Evolutionary conservation across 2,113 vertebrate genomes (phyloP), one percentile per base, ranked within the genome.

Genomic region (Bombycilla garrulus): DNA sequence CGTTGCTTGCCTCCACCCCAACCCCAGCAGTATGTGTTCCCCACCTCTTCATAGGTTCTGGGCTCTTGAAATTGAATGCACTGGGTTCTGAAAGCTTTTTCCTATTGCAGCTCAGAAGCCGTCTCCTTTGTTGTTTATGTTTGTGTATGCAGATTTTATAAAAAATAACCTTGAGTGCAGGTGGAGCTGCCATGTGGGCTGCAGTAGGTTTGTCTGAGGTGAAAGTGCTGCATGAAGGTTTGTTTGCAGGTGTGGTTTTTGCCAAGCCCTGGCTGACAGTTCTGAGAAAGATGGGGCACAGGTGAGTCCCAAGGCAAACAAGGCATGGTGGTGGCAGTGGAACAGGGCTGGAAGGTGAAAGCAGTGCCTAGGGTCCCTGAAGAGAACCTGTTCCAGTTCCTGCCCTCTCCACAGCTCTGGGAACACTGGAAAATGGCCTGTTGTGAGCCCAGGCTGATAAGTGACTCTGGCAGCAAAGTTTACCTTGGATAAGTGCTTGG

Each of bases 161-260:
- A 31, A 58, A 54, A 48, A 8, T 6, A 44, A 54, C 36, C 22
- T 44, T 25, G n/a, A 13, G 15, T 33, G 66, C 47, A 1, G 25
- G 4, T 21, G 7, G 54, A 64, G 85, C 56, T 77, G 79, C 60
- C 3, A 0, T 2, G 10, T 42, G 9, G 6, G 2, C 17, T 62
- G 9, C 51, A 23, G 47, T 6, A 50, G 35, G 6, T 57, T 53
- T 62, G 64, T 48, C 57, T 16, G 22, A 36, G 88, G 92, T 66
- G 82, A 71, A 93, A 94, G 95, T 86, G 81, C 62, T 67, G 80
- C 0, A 9, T 31, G 67, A 67, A 62, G 85, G 3, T 44, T 15
- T 33, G 44, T 36, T 81, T 38, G 74, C 74, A 88, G 79, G 91
- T 70, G 87, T 94, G 81, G 54, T 6, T 91, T 94, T 69, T 25